These are phyloP conservation scores for Ochlodes sylvanus DNA, from an alignment of 2,888 invertebrate genomes.

Conservation along the genomic window DNA sequence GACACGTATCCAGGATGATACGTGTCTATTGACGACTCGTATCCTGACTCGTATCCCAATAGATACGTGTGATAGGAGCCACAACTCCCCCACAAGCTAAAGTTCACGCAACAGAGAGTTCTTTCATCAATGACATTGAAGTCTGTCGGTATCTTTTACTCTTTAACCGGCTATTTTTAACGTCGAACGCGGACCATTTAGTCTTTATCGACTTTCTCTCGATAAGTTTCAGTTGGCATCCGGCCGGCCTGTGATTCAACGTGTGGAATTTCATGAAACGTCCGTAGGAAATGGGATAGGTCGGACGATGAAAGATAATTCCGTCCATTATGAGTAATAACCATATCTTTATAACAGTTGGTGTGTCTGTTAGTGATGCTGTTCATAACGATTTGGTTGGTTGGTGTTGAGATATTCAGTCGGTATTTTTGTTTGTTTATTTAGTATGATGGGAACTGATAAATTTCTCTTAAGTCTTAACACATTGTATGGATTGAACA, in stretches of 20 bases:
- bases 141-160: not conserved
- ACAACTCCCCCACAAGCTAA: too few relatives aligned
- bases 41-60: too few relatives aligned
- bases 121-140: constrained; percentile 15
- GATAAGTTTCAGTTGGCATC: constrained; percentile 45
- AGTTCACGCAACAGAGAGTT: not conserved
- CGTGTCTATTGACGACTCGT: too few relatives aligned
- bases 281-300: constrained; percentile 18
- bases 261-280: constrained; percentile 15
- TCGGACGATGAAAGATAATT: constrained; percentile 23
- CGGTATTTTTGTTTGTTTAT: too few relatives aligned
- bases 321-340: constrained; percentile 7
- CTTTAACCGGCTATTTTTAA: constrained; percentile 15
- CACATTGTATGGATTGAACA: too few relatives aligned
- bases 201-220: constrained; percentile 42
- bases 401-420: too few relatives aligned
- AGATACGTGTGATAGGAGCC: too few relatives aligned
- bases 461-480: too few relatives aligned
- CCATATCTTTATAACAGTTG: not conserved
- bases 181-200: constrained; percentile 46
- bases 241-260: constrained; percentile 33
- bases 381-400: too few relatives aligned
- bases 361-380: too few relatives aligned
- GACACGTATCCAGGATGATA: too few relatives aligned
- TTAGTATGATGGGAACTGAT: too few relatives aligned